phyloP scores from a whole-genome alignment of 2,888 invertebrate species.

The Oithona nana region DNA sequence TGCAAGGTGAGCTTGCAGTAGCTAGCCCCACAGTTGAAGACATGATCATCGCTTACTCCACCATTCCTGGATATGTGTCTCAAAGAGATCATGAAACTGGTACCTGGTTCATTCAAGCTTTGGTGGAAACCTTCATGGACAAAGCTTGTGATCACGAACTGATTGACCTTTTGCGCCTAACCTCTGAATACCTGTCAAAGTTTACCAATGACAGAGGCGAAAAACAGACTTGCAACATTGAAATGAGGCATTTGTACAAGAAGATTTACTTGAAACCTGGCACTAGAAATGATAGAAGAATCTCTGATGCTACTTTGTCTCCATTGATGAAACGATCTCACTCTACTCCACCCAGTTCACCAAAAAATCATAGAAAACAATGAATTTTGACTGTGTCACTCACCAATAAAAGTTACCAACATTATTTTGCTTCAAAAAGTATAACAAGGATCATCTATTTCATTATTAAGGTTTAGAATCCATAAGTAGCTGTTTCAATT shows the following conservation, averaged over 20 bases:
- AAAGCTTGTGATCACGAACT: constrained; percentile 7
- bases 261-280: constrained; percentile 11
- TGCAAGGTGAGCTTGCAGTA: background rate
- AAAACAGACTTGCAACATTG: constrained; percentile 14
- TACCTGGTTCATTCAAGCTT: constrained; percentile 14
- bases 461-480: no score
- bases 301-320: background rate
- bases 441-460: no score
- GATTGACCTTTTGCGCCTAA: constrained; percentile 8
- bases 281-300: background rate
- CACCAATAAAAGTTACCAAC: no score
- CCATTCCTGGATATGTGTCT: constrained; percentile 9
- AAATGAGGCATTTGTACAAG: constrained; percentile 14
- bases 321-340: background rate
- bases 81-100: background rate
- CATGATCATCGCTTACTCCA: constrained; percentile 13
- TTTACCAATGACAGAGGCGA: constrained; percentile 1
- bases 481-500: background rate
- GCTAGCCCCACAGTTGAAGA: constrained; percentile 13
- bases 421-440: no score
- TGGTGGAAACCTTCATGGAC: background rate
- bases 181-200: background rate
- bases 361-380: no score
- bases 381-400: no score
- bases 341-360: background rate